phyloP scores from a whole-genome alignment of 2,797 vertebrate genomes.

The Pitangus sulphuratus region DNA sequence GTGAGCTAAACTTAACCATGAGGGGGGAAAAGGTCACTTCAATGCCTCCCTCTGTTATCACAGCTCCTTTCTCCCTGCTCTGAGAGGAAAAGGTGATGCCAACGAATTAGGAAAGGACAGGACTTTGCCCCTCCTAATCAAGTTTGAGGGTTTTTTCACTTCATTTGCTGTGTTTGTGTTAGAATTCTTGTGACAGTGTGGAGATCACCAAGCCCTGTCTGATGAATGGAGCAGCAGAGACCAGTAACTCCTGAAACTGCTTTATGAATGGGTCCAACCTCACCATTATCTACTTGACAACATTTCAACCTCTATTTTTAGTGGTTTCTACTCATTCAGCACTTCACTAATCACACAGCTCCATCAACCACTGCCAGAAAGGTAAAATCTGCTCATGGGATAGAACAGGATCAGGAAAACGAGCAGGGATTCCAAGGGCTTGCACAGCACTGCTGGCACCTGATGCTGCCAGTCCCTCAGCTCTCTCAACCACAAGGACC shows the following conservation, averaged over 20 bases:
- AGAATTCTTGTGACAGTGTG: background rate
- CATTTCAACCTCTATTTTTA: background rate
- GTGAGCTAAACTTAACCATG: background rate
- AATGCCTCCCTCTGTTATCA: background rate
- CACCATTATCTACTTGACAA: background rate
- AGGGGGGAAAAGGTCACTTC: slow-evolving; percentile 14
- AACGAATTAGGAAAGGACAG: background rate
- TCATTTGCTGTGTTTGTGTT: background rate
- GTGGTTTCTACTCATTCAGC: background rate
- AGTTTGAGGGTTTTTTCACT: background rate
- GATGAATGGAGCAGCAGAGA: background rate
- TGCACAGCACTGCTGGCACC: background rate
- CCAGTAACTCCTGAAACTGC: background rate
- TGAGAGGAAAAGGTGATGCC: background rate
- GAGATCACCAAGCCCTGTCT: background rate
- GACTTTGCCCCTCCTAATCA: background rate
- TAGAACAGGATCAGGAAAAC: background rate
- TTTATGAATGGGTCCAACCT: background rate
- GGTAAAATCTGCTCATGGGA: background rate
- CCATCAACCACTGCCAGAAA: background rate
- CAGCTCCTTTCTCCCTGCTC: background rate
- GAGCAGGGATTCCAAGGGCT: background rate
- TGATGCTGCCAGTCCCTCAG: background rate
- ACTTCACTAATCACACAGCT: background rate
- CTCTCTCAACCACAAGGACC: background rate